Evolutionary conservation across 2,888 invertebrate species (phyloP).

Genomic region (Orchestes rusci): DNA sequence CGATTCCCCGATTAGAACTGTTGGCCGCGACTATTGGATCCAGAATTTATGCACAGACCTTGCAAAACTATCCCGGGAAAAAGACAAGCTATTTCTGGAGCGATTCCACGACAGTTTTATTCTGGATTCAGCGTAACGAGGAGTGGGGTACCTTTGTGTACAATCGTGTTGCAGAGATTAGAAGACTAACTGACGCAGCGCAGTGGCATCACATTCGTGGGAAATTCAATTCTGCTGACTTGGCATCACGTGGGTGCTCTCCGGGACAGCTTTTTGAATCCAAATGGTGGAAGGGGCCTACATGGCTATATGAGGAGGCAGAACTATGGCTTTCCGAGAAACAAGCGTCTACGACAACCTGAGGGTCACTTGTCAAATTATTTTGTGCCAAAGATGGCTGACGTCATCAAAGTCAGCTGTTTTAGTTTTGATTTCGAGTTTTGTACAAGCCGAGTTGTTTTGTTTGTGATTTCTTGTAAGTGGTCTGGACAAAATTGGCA

Average conservation of each 20-base stretch:
- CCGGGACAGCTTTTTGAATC: conserved; percentile 28
- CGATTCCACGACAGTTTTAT: conserved; percentile 31
- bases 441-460: no score
- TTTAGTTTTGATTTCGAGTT: no score
- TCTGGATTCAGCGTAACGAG: no score
- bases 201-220: no score
- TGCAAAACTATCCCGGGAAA: neutral
- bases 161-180: conserved; percentile 33
- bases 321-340: conserved; percentile 10
- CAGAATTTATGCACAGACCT: neutral
- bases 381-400: no score
- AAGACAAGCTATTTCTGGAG: conserved; percentile 25
- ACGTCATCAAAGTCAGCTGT: no score
- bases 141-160: conserved; percentile 31
- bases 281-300: conserved; percentile 36
- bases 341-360: no score
- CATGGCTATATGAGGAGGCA: conserved; percentile 27
- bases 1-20: conserved; percentile 8
- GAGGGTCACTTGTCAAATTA: no score
- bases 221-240: conserved; percentile 34
- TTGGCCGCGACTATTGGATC: conserved; percentile 8
- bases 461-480: no score
- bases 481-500: no score
- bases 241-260: conserved; percentile 33
- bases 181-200: conserved; percentile 20